Conservation (phyloP, 2,797 vertebrate species). For the Erethizon dorsatum region DNA sequence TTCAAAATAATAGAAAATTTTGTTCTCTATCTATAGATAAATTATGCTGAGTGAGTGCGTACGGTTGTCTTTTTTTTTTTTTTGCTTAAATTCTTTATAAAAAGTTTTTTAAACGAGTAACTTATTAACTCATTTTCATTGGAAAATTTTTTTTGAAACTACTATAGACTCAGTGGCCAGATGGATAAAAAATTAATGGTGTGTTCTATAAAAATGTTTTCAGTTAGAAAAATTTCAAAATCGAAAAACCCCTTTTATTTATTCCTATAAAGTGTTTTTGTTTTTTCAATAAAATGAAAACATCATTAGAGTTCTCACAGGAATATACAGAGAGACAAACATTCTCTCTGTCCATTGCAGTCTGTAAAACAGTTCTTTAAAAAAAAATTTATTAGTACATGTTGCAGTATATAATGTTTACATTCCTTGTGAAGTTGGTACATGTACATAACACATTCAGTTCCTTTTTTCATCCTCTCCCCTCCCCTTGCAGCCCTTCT, state of each 20-base stretch:
- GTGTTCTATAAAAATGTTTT: not conserved
- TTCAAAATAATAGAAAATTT: not conserved
- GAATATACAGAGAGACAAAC: not conserved
- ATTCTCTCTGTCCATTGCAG: not conserved
- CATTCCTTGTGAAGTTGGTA: not conserved
- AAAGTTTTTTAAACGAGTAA: not conserved
- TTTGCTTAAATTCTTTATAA: not conserved
- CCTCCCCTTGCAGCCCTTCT: not conserved
- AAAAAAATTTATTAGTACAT: not conserved
- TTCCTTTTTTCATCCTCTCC: not conserved
- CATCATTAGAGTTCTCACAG: not conserved
- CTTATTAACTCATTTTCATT: conserved; percentile 46
- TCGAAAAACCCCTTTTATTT: not conserved
- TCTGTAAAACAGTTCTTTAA: not conserved
- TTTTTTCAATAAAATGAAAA: conserved; percentile 36
- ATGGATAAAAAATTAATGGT: not conserved
- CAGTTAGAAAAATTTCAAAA: not conserved
- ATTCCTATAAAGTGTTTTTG: not conserved
- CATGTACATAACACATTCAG: not conserved
- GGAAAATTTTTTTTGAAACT: conserved; percentile 38
- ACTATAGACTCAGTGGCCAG: not conserved
- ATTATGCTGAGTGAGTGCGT: not conserved
- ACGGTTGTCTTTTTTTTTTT: not conserved
- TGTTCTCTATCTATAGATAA: not conserved
- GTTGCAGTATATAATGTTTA: not conserved